Evolutionary conservation across 2,888 invertebrate species (phyloP).

Genomic region (Notodonta dromedarius): DNA sequence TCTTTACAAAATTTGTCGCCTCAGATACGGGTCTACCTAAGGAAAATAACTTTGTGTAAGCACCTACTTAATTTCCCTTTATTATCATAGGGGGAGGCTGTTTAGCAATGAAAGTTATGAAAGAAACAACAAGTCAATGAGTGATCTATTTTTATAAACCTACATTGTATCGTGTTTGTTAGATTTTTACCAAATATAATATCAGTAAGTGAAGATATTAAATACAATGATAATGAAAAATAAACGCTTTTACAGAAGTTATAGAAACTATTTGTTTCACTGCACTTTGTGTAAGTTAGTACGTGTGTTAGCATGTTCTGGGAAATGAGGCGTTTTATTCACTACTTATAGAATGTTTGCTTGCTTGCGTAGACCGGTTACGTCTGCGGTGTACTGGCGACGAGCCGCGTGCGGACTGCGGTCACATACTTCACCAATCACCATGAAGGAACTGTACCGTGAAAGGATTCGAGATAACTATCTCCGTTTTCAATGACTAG

Average conservation of each 20-base stretch:
- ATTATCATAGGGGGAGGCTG: no score
- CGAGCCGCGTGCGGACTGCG: constrained; percentile 59
- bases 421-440: constrained; percentile 50
- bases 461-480: constrained; percentile 17
- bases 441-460: constrained; percentile 32
- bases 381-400: constrained; percentile 31
- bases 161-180: no score
- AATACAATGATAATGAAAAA: background rate
- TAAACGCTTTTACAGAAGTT: background rate
- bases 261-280: background rate
- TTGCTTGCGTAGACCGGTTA: constrained; percentile 40
- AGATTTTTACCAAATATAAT: no score
- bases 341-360: constrained; percentile 22
- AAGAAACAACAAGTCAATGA: no score
- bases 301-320: constrained; percentile 23
- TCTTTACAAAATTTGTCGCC: no score
- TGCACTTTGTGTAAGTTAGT: background rate
- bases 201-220: no score
- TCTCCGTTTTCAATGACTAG: constrained; percentile 19
- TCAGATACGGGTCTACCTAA: no score
- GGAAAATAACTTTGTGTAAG: no score
- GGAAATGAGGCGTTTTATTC: constrained; percentile 38
- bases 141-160: no score
- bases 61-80: no score
- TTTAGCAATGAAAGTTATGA: no score